Evolutionary conservation across 1,140 invertebrate genomes (phyloP), one percentile per base, ranked within the genome.

Genomic region (Aphelenchoides besseyi): DNA sequence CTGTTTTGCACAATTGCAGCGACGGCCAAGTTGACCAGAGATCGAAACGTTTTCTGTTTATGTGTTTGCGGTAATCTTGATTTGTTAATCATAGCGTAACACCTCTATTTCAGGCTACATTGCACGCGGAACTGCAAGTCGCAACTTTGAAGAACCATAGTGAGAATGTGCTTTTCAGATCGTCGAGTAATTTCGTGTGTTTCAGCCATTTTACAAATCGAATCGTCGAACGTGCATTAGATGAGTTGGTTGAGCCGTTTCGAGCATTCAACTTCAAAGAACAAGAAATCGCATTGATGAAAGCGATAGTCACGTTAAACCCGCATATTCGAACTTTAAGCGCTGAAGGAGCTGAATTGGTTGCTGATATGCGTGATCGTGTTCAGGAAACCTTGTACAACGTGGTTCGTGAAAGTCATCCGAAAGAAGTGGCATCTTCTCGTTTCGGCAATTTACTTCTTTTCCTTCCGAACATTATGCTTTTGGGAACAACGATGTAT

Each of bases 311-410:
- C 23, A 69, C 76, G 5, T 67, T 83, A 18, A 83, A 83, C 72
- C 81, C 83, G 36, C 75, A 83, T 61, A 53, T 82, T 16, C 80
- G 74, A 67, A 72, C 54, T 33, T 62, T 85, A 18, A 74, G 74
- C 8, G 69, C 71, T 41, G 81, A 83, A 68, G 83, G 72, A 2
- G 71, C 78, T 8, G 81, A 83, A 66, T 41, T 41, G 53, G 73
- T 79, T 52, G 84, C 84, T 18, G 81, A 83, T 68, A 66, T 83
- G 18, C 59, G 81, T 16, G 81, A 83, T 55, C 70, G 81, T 5
- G 70, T 83, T 35, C 81, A 82, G 68, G 81, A 83, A 63, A 85
- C 81, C 1, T 66, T 83, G 3, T 83, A 85, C 54, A 85, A 83
- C 66, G 83, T 85, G 16, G 81, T 83, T n/a, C 30, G 83, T 23